Evolutionary conservation across 2,113 vertebrate genomes (phyloP), one percentile per base, ranked within the genome.

Genomic region (Bos javanicus): DNA sequence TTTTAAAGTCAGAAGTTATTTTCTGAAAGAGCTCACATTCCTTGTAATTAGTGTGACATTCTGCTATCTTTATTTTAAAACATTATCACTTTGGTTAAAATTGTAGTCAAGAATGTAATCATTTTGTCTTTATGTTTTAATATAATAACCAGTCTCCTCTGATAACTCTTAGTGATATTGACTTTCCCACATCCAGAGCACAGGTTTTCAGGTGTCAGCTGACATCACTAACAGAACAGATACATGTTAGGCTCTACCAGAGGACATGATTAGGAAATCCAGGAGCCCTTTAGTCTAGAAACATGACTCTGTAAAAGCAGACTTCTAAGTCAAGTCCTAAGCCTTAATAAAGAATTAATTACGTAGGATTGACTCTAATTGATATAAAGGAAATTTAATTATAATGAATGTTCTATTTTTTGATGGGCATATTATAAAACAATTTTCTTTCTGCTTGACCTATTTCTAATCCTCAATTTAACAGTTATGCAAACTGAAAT

Each of bases 1-100:
- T 39, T 71, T 90, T 33, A 86, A 91, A 95, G 50, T n/a, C 28
- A 60, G 96, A 86, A 50, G 8, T 87, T 82, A 6, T 95, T 46
- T 81, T 81, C 56, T 76, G 50, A 96, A 94, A 97, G 28, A 50
- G 23, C 21, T 94, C 25, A 80, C 3, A 23, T 43, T 94, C 1
- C 28, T 90, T 94, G 4, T 46, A 48, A 52, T 64, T 96, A 82
- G 36, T 86, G 5, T 80, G 46, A 56, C 7, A 67, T 39, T 64
- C 23, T 83, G n/a, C 48, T 92, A 10, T 87, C 94, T 95, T 95
- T 82, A 52, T 91, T 97, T 95, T 26, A 87, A 81, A 97, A 86
- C 52, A 86, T 64, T 82, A 8, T 74, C 39, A 83, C 6, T 76
- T 15, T 85, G 33, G 33, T 84, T 92, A 85, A 85, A 62, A 81